These are phyloP conservation scores for Notodonta ziczac DNA, from an alignment of 2,888 invertebrate species.

Conservation along the genomic window DNA sequence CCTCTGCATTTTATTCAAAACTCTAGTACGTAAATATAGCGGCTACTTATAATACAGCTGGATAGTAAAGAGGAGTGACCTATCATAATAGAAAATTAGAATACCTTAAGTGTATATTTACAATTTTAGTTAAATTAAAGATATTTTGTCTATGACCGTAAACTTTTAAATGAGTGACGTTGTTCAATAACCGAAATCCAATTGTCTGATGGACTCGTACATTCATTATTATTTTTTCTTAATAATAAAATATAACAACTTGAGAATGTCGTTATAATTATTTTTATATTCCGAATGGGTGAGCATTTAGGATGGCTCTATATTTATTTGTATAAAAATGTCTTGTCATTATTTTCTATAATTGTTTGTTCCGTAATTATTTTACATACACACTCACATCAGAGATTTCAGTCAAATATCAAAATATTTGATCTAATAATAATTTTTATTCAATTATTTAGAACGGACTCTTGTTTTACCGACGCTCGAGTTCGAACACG, in stretches of 20 bases:
- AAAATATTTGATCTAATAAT: too few relatives aligned
- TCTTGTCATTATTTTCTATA: not conserved
- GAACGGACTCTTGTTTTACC: too few relatives aligned
- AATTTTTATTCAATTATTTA: too few relatives aligned
- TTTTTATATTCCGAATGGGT: not conserved
- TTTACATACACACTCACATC: not conserved
- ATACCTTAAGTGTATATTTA: conserved; percentile 36
- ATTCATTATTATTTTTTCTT: not conserved
- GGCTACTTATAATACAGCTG: conserved; percentile 31
- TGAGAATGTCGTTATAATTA: not conserved
- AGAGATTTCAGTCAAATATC: too few relatives aligned
- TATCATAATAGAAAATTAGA: conserved; percentile 26
- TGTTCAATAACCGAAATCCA: not conserved
- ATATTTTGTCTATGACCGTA: not conserved
- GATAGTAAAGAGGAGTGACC: conserved; percentile 28
- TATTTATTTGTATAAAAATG: not conserved
- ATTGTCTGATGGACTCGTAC: not conserved
- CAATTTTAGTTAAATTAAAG: conserved; percentile 23
- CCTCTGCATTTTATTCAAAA: conserved; percentile 34
- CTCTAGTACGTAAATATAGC: conserved; percentile 2
- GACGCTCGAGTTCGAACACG: too few relatives aligned
- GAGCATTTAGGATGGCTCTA: not conserved
- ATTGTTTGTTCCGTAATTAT: not conserved
- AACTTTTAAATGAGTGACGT: not conserved
- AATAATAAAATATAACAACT: not conserved